These are phyloP conservation scores for Xenotilapia longispinis DNA, from an alignment of 2,113 vertebrate species.

Conservation along the genomic window DNA sequence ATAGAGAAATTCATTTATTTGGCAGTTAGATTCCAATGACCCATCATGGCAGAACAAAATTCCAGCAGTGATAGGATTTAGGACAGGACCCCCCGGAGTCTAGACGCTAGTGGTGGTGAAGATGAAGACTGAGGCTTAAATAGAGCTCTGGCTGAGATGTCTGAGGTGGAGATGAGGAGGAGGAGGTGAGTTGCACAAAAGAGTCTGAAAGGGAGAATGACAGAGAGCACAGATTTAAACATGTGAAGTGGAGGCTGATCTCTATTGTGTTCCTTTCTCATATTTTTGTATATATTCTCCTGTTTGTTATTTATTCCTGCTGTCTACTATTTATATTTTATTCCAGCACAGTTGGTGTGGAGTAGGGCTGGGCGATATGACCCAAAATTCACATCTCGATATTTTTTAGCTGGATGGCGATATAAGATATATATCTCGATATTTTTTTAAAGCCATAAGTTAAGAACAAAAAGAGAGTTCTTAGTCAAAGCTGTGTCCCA, in stretches of 20 bases:
- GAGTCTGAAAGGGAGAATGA: not conserved
- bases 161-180: not conserved
- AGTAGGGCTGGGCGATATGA: not conserved
- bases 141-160: not conserved
- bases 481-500: too few relatives aligned
- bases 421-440: too few relatives aligned
- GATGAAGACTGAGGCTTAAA: not conserved
- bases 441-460: too few relatives aligned
- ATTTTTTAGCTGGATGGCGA: too few relatives aligned
- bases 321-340: not conserved
- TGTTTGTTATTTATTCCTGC: not conserved
- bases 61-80: not conserved
- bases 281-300: not conserved
- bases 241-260: not conserved
- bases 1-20: not conserved
- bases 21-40: not conserved
- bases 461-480: too few relatives aligned
- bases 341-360: not conserved
- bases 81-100: not conserved
- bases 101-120: not conserved
- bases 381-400: too few relatives aligned
- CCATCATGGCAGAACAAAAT: not conserved
- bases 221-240: not conserved
- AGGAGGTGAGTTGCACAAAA: not conserved
- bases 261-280: not conserved